phyloP scores from a whole-genome alignment of 2,888 invertebrate genomes.

The Hipparchia semele region DNA sequence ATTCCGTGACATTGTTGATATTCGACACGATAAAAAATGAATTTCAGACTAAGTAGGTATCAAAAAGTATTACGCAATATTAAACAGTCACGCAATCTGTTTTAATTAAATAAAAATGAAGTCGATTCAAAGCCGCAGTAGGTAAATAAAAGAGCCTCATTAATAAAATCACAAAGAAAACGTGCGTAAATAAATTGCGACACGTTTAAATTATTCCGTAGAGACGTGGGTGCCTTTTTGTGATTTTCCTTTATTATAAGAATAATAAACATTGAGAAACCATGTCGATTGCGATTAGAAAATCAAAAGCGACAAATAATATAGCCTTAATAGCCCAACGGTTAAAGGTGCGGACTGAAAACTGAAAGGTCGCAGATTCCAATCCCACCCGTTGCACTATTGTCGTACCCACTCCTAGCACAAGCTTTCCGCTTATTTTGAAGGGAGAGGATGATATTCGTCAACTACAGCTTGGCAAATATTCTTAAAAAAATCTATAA shows the following conservation, averaged over 20 bases:
- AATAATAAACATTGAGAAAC: neutral
- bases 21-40: constrained; percentile 1
- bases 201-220: constrained; percentile 13
- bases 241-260: neutral
- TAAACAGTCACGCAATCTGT: constrained; percentile 19
- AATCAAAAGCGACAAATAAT: neutral
- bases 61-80: constrained; percentile 10
- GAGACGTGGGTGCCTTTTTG: neutral
- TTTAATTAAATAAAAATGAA: constrained; percentile 23
- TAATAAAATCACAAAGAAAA: constrained; percentile 18
- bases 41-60: constrained; percentile 2
- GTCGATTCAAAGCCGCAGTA: constrained; percentile 6
- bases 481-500: too few species aligned
- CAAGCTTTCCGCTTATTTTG: too few species aligned
- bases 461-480: too few species aligned
- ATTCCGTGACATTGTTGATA: constrained; percentile 26
- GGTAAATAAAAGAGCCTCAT: constrained; percentile 18
- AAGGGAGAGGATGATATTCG: too few species aligned
- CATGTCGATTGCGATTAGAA: neutral
- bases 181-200: constrained; percentile 12
- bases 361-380: too few species aligned
- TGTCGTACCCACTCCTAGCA: too few species aligned
- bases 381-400: too few species aligned
- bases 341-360: too few species aligned
- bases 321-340: too few species aligned